A percentile compares a stretch with the other conserved stretches of the same genome.
phyloP scores from a whole-genome alignment of 2,113 vertebrate genomes.

The Zosterops pallidus region DNA sequence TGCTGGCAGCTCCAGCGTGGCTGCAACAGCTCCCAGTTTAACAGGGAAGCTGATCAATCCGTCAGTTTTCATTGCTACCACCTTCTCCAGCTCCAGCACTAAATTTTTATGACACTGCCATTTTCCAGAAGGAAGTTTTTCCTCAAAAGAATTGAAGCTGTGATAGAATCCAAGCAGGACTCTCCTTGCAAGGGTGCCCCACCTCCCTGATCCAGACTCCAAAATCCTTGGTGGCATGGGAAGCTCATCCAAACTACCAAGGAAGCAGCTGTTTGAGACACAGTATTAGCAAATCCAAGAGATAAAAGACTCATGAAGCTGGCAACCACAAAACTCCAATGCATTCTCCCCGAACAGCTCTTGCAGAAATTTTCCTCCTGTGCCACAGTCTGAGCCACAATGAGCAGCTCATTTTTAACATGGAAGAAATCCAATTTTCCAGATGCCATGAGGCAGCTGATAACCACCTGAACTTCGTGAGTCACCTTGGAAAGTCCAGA shows the following conservation, averaged over 20 bases:
- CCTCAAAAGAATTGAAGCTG: neutral
- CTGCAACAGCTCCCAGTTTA: neutral
- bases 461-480: neutral
- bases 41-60: neutral
- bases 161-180: neutral
- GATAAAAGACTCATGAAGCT: neutral
- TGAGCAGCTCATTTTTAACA: neutral
- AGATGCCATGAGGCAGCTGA: neutral
- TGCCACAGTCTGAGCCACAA: neutral
- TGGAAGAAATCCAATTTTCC: neutral
- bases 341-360: neutral
- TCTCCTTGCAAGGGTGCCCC: neutral
- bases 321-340: neutral
- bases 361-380: neutral
- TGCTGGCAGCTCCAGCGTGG: neutral
- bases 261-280: neutral
- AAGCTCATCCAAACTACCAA: neutral
- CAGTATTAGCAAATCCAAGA: neutral
- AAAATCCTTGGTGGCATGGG: neutral
- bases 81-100: neutral
- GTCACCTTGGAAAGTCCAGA: neutral
- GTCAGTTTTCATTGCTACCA: neutral
- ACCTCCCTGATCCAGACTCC: neutral
- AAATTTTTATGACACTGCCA: neutral
- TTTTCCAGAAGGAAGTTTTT: neutral